phyloP scores from a whole-genome alignment of 2,888 invertebrate genomes.

The Cabera pusaria region DNA sequence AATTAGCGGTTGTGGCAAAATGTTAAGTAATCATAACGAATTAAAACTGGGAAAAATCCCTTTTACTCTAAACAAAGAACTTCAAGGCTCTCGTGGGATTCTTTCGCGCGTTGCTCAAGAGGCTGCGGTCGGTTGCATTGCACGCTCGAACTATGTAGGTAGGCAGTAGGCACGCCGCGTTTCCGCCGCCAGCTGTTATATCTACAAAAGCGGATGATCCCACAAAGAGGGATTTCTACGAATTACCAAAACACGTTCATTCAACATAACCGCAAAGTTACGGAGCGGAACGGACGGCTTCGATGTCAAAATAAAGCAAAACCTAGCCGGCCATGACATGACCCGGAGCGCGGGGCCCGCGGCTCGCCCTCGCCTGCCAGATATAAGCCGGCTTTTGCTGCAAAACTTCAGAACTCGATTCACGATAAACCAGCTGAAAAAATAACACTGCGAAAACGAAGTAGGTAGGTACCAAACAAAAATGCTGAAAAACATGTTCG shows the following conservation, averaged over 20 bases:
- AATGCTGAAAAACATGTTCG: too few relatives aligned
- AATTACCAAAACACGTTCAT: slow-evolving; percentile 62
- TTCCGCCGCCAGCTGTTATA: slow-evolving; percentile 48
- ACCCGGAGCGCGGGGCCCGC: slow-evolving; percentile 12
- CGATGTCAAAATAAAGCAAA: slow-evolving; percentile 55
- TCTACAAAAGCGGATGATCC: slow-evolving; percentile 41
- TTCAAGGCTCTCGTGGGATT: slow-evolving; percentile 62
- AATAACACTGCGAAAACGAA: too few relatives aligned
- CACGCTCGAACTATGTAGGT: slow-evolving; percentile 45
- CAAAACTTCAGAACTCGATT: too few relatives aligned
- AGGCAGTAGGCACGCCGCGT: too few relatives aligned
- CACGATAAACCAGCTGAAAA: too few relatives aligned
- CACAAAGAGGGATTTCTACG: slow-evolving; percentile 58
- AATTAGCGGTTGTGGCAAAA: slow-evolving; percentile 51
- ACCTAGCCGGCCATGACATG: slow-evolving; percentile 46
- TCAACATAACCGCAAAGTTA: slow-evolving; percentile 55
- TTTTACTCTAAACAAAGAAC: slow-evolving; percentile 61
- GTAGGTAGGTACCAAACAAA: too few relatives aligned
- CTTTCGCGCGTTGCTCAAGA: slow-evolving; percentile 53
- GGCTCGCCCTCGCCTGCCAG: slow-evolving; percentile 14
- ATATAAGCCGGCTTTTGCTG: too few relatives aligned
- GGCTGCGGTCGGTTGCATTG: slow-evolving; percentile 55
- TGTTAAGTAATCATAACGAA: slow-evolving; percentile 41
- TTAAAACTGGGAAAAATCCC: slow-evolving; percentile 49
- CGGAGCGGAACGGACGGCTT: slow-evolving; percentile 50